Evolutionary conservation across 64 coral and sea anemone species (phyloP).

Genomic region (Anthopleura sola): DNA sequence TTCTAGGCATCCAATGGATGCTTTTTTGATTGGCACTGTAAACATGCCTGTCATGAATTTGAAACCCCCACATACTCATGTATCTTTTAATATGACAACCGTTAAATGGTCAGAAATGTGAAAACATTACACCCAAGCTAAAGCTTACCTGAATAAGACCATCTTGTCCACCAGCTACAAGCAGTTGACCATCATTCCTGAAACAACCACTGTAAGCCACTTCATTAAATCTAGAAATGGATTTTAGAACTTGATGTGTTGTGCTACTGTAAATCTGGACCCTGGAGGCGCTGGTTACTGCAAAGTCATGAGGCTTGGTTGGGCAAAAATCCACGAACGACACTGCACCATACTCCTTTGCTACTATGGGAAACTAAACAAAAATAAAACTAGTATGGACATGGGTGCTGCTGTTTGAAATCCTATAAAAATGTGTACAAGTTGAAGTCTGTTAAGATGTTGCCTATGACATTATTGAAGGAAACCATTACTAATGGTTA

Average conservation of each 20-base stretch:
- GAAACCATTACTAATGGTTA: too few species aligned
- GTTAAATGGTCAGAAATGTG: too few species aligned
- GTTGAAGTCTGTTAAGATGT: too few species aligned
- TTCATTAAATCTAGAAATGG: slow-evolving; percentile 85
- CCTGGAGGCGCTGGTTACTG: slow-evolving; percentile 55
- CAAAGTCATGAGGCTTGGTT: slow-evolving; percentile 78
- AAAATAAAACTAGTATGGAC: background rate
- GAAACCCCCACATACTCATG: too few species aligned
- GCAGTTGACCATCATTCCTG: slow-evolving; percentile 78
- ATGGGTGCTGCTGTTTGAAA: too few species aligned
- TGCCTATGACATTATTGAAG: too few species aligned
- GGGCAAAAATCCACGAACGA: slow-evolving; percentile 76
- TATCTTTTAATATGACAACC: too few species aligned
- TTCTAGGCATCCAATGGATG: too few species aligned
- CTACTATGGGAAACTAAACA: slow-evolving; percentile 79
- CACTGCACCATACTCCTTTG: slow-evolving; percentile 79
- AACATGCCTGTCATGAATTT: too few species aligned
- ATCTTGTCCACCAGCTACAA: slow-evolving; percentile 80
- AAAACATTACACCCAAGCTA: too few species aligned
- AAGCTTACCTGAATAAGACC: slow-evolving; percentile 65
- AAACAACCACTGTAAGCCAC: slow-evolving; percentile 75
- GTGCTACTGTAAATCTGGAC: slow-evolving; percentile 91
- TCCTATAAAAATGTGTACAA: too few species aligned
- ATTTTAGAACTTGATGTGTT: slow-evolving; percentile 83
- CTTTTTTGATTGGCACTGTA: too few species aligned